phyloP scores from a whole-genome alignment of 2,797 vertebrate genomes.

The Geotrypetes seraphini region DNA sequence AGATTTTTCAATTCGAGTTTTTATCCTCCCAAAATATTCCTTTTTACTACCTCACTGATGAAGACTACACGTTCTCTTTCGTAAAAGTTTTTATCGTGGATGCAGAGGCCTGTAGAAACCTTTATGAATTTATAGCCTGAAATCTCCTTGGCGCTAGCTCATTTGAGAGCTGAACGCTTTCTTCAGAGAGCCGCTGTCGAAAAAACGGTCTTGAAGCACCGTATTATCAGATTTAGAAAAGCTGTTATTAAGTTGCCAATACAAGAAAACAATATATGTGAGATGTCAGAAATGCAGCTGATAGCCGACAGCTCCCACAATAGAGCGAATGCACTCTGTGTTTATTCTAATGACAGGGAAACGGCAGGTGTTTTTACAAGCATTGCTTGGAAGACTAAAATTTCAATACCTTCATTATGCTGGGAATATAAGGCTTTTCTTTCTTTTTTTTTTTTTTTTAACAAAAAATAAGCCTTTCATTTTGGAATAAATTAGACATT shows the following conservation, averaged over 20 bases:
- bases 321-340: constrained; percentile 8
- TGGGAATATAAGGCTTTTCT: not conserved
- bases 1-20: too few species aligned
- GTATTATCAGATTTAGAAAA: constrained; percentile 2
- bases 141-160: too few species aligned
- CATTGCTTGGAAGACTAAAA: constrained; percentile 9
- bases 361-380: constrained; percentile 10
- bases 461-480: not conserved
- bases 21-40: too few species aligned
- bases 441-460: too few species aligned
- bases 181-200: not conserved
- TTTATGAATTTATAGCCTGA: too few species aligned
- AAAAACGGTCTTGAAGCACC: constrained; percentile 6
- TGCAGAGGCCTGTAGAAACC: too few species aligned
- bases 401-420: not conserved
- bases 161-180: not conserved
- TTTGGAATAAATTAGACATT: constrained; percentile 13
- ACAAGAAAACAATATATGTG: constrained; percentile 8
- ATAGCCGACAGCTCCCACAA: constrained; percentile 11
- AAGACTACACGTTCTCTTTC: too few species aligned
- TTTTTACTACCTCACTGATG: too few species aligned
- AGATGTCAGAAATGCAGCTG: constrained; percentile 17
- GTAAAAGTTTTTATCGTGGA: too few species aligned
- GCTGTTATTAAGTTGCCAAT: constrained; percentile 13
- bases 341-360: constrained; percentile 12